Evolutionary conservation across 2,888 invertebrate genomes (phyloP).

Genomic region (Caenorhabditis sp.): DNA sequence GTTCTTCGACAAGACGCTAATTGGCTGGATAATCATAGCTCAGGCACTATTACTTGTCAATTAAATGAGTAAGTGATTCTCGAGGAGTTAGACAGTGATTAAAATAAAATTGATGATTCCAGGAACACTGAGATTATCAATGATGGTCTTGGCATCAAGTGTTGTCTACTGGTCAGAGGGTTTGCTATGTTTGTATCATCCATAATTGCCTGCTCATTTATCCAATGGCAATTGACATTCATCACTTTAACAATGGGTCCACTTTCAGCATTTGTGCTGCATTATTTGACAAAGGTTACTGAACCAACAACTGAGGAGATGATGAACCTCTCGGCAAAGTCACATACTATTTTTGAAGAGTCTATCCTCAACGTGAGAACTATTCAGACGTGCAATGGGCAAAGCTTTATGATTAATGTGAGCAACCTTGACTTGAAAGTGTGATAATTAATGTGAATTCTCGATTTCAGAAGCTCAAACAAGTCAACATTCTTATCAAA

Average conservation of each 20-base stretch:
- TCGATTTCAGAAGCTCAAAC: constrained; percentile 25
- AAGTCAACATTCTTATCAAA: constrained; percentile 24
- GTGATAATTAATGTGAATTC: background rate
- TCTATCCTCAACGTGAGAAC: constrained; percentile 53
- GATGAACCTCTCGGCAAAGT: constrained; percentile 31
- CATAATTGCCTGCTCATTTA: constrained; percentile 40
- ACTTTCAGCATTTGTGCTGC: constrained; percentile 46
- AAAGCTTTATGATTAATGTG: constrained; percentile 48
- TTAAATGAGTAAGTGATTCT: constrained; percentile 47
- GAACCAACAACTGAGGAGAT: constrained; percentile 29
- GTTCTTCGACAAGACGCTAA: constrained; percentile 49
- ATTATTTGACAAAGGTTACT: constrained; percentile 46
- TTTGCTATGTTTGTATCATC: constrained; percentile 52
- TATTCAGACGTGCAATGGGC: constrained; percentile 54
- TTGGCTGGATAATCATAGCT: constrained; percentile 40
- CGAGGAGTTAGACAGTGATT: background rate
- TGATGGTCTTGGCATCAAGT: constrained; percentile 50
- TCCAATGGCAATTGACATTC: constrained; percentile 50
- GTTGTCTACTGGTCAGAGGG: constrained; percentile 49
- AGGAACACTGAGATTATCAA: constrained; percentile 46
- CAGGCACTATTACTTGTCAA: constrained; percentile 48
- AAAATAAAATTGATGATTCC: constrained; percentile 1
- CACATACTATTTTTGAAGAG: constrained; percentile 47
- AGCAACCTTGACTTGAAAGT: background rate
- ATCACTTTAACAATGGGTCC: constrained; percentile 51